Conservation (phyloP, 2,888 invertebrate species). For the Lycophotia porphyrea region DNA sequence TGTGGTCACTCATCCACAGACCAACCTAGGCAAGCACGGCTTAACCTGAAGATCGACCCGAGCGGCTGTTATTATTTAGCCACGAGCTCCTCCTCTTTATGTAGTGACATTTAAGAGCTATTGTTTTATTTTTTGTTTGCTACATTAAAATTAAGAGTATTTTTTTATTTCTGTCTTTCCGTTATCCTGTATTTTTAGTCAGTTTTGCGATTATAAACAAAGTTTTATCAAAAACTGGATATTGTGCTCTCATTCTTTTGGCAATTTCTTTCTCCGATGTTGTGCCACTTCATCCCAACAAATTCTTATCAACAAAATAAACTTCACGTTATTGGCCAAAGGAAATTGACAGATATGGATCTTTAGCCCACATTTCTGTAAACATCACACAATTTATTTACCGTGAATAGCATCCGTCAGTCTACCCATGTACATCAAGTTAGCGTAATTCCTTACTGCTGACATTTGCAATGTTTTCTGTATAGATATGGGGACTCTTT, state of each 20-base stretch:
- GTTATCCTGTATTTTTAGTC: not conserved
- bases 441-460: constrained; percentile 48
- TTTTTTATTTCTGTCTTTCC: not conserved
- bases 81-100: too few relatives aligned
- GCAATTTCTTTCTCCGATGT: not conserved
- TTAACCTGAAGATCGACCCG: too few relatives aligned
- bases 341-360: constrained; percentile 13
- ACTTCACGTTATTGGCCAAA: not conserved
- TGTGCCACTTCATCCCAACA: not conserved
- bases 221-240: not conserved
- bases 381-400: constrained; percentile 50
- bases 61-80: too few relatives aligned
- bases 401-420: constrained; percentile 35
- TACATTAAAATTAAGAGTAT: not conserved
- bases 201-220: not conserved
- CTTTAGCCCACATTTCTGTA: constrained; percentile 28
- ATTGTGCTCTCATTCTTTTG: not conserved
- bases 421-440: constrained; percentile 49
- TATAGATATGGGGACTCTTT: constrained; percentile 48
- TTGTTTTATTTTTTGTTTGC: not conserved
- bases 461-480: constrained; percentile 53
- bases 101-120: constrained; percentile 3
- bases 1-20: too few relatives aligned
- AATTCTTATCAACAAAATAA: constrained; percentile 18
- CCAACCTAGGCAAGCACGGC: too few relatives aligned